Percentiles rank a stretch among this genome's conserved stretches.
These are phyloP conservation scores for Catagonus wagneri DNA, from an alignment of 2,113 vertebrate species.

Conservation along the genomic window DNA sequence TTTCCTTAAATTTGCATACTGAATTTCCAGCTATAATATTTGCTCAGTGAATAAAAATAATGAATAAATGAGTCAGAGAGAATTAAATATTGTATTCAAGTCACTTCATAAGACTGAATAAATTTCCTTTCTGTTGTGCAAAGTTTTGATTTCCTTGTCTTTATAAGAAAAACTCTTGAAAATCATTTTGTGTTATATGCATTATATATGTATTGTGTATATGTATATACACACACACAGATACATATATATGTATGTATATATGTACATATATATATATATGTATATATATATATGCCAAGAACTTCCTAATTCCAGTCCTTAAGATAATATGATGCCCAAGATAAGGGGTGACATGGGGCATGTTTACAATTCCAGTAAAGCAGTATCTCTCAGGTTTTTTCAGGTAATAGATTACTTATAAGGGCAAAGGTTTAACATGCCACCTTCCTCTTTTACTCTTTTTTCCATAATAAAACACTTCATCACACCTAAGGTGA, in stretches of 20 bases:
- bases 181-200: not conserved
- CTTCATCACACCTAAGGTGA: not conserved
- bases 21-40: not conserved
- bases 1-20: not conserved
- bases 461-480: not conserved
- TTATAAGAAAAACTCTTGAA: not conserved
- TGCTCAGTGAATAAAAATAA: constrained; percentile 8
- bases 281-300: too few relatives aligned
- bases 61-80: not conserved
- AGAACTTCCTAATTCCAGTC: not conserved
- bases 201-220: not conserved
- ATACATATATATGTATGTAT: too few relatives aligned
- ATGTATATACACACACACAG: too few relatives aligned
- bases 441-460: not conserved
- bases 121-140: not conserved
- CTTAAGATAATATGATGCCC: not conserved
- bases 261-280: too few relatives aligned
- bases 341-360: not conserved
- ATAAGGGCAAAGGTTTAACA: constrained; percentile 43
- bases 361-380: not conserved
- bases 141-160: constrained; percentile 7
- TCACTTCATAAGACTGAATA: not conserved
- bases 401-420: constrained; percentile 55
- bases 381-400: not conserved
- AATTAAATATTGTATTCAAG: not conserved